Evolutionary conservation across 1,140 invertebrate genomes (phyloP).

Genomic region (Drosophila aff.): DNA sequence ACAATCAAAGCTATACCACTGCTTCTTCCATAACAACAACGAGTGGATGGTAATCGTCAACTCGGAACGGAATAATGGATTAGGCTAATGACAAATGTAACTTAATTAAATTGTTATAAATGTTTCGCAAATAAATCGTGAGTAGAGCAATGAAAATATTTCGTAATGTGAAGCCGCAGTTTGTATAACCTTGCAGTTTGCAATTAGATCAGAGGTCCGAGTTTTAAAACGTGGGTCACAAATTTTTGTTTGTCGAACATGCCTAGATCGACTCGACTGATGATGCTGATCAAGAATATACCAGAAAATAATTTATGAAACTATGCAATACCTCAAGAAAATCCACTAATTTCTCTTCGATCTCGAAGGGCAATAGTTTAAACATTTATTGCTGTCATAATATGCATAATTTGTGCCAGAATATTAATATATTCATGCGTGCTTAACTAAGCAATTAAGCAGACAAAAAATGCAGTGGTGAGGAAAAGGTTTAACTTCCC

Average conservation of each 20-base stretch:
- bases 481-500: constrained; percentile 1
- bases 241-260: no score
- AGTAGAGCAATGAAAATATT: constrained; percentile 4
- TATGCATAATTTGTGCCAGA: constrained; percentile 18
- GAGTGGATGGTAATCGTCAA: constrained; percentile 11
- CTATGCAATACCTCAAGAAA: neutral
- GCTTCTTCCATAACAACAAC: constrained; percentile 19
- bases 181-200: no score
- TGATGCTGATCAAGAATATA: no score
- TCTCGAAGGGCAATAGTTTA: no score
- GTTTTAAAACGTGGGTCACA: no score
- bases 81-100: neutral
- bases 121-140: constrained; percentile 10
- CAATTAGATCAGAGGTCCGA: no score
- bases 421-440: constrained; percentile 32
- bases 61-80: neutral
- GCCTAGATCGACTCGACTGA: no score
- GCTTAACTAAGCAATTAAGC: constrained; percentile 17
- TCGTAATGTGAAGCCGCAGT: neutral
- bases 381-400: neutral
- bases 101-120: neutral
- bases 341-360: neutral
- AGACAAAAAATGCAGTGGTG: neutral
- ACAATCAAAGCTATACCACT: constrained; percentile 15
- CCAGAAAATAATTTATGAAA: no score